These are phyloP conservation scores for Athene cunicularia DNA, from an alignment of 2,113 vertebrate genomes.

Conservation along the genomic window DNA sequence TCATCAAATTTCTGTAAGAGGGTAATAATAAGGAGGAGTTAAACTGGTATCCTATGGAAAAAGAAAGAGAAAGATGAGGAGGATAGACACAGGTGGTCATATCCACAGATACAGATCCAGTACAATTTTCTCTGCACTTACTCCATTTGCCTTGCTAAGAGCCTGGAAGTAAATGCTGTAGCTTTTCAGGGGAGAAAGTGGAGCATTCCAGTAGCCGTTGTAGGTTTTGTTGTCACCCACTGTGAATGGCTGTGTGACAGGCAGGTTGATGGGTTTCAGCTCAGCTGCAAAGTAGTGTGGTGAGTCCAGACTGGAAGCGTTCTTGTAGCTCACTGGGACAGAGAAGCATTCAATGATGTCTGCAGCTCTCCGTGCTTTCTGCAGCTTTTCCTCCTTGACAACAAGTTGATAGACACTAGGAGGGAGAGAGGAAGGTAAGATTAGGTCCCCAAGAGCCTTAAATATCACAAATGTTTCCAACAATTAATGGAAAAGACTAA, in stretches of 20 bases:
- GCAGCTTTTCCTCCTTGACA: constrained; percentile 91
- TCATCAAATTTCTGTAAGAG: neutral
- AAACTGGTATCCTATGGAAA: neutral
- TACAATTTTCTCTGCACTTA: constrained; percentile 72
- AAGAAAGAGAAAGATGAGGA: neutral
- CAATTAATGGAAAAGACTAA: neutral
- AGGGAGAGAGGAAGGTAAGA: neutral
- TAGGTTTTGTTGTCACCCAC: constrained; percentile 98
- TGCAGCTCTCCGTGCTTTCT: constrained; percentile 89
- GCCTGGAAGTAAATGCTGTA: constrained; percentile 99
- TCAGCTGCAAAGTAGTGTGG: constrained; percentile 94
- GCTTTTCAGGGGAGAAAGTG: constrained; percentile 93
- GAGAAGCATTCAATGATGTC: constrained; percentile 90
- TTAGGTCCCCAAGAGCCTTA: neutral
- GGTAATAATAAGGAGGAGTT: neutral
- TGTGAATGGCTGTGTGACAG: constrained; percentile 90
- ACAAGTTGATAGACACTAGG: constrained; percentile 93
- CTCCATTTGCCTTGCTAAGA: constrained; percentile 94
- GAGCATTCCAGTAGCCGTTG: constrained; percentile 96
- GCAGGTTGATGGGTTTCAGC: constrained; percentile 87
- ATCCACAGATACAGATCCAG: neutral
- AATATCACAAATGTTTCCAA: neutral
- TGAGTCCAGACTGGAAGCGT: constrained; percentile 88
- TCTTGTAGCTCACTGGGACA: constrained; percentile 89
- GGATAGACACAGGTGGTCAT: neutral